A percentile compares a stretch with the other conserved stretches of the same genome.
Evolutionary conservation across 2,113 vertebrate genomes (phyloP).

Genomic region (Perccottus glenii): DNA sequence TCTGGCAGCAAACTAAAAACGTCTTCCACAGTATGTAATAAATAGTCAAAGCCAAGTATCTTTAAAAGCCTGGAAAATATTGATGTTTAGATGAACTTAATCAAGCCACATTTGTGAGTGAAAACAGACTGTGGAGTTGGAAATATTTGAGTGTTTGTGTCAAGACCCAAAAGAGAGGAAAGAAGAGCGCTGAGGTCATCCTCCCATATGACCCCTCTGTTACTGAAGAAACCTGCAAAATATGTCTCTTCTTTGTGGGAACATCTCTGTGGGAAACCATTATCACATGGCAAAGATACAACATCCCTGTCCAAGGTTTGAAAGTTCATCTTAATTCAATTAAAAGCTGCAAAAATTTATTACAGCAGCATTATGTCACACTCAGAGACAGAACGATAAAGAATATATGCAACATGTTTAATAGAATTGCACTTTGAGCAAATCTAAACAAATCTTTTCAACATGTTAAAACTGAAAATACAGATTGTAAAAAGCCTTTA

Average conservation of each 20-base stretch:
- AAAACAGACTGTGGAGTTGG: conserved; percentile 58
- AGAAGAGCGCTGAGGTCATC: conserved; percentile 51
- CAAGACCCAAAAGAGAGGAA: conserved; percentile 28
- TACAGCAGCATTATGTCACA: not conserved
- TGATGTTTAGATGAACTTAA: conserved; percentile 51
- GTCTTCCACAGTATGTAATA: conserved; percentile 37
- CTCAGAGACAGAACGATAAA: not conserved
- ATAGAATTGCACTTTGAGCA: too few species aligned
- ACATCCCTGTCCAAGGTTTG: not conserved
- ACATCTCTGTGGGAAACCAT: not conserved
- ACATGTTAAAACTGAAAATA: not conserved
- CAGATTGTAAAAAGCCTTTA: too few species aligned
- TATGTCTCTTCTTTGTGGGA: conserved; percentile 8
- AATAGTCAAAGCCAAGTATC: conserved; percentile 30
- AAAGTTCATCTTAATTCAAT: conserved; percentile 7
- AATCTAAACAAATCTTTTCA: not conserved
- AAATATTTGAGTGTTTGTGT: conserved; percentile 56
- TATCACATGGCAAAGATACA: conserved; percentile 12
- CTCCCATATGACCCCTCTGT: conserved; percentile 26
- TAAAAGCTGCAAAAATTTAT: not conserved
- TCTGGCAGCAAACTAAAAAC: not conserved
- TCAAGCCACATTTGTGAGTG: conserved; percentile 42
- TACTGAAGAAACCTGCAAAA: conserved; percentile 21
- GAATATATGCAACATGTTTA: not conserved
- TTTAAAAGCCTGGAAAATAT: conserved; percentile 47